A percentile compares a stretch with the other conserved stretches of the same genome.
Conservation (phyloP, 2,888 invertebrate genomes). For the Agonopterix heracliana region DNA sequence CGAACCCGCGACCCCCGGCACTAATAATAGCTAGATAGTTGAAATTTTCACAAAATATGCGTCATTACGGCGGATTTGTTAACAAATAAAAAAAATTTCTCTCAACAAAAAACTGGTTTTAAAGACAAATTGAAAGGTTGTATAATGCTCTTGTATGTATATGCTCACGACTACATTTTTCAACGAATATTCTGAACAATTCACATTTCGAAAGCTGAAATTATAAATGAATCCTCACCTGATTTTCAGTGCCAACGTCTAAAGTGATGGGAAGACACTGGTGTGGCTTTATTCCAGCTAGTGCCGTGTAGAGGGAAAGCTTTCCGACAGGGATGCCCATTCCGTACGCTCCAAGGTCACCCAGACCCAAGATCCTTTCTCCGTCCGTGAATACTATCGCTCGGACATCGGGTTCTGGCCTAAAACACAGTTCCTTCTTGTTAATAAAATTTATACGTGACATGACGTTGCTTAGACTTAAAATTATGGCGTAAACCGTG, state of each 20-base stretch:
- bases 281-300: constrained; percentile 97
- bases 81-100: no score
- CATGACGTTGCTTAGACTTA: not conserved
- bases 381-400: constrained; percentile 97
- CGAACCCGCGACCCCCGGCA: no score
- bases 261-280: constrained; percentile 95
- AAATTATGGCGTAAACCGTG: no score
- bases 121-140: no score
- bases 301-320: constrained; percentile 94
- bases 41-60: no score
- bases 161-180: no score
- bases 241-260: constrained; percentile 96
- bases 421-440: constrained; percentile 31
- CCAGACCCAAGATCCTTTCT: constrained; percentile 96
- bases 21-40: no score
- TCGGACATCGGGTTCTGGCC: constrained; percentile 90
- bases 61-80: no score
- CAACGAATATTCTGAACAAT: no score
- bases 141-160: no score
- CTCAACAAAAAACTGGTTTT: no score
- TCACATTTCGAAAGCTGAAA: no score
- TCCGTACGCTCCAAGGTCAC: constrained; percentile 97
- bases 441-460: not conserved
- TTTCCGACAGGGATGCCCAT: constrained; percentile 99
- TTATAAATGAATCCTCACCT: constrained; percentile 63